Percentiles rank a stretch among this genome's conserved stretches.
Evolutionary conservation across 2,888 invertebrate genomes (phyloP).

Genomic region (Parnassius apollo): DNA sequence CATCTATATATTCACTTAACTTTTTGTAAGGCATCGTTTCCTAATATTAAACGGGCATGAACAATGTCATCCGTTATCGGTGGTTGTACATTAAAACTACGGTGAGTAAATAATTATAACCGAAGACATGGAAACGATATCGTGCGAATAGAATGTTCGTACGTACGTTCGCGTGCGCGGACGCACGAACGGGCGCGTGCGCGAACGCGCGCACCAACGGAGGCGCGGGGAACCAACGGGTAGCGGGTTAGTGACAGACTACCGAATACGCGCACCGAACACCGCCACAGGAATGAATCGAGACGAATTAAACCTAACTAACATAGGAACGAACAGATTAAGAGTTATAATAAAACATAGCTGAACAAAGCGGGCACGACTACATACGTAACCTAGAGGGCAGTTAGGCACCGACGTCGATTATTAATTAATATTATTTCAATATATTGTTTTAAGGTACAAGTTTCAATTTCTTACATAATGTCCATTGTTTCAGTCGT

Average conservation of each 20-base stretch:
- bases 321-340: constrained; percentile 65
- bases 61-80: constrained; percentile 67
- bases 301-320: constrained; percentile 73
- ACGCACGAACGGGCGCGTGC: not conserved
- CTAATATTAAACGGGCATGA: constrained; percentile 76
- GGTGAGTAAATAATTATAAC: constrained; percentile 55
- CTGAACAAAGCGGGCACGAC: constrained; percentile 46
- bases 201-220: not conserved
- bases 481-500: constrained; percentile 65
- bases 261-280: constrained; percentile 41
- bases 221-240: constrained; percentile 34
- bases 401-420: constrained; percentile 63
- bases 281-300: constrained; percentile 67
- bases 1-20: constrained; percentile 77
- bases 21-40: constrained; percentile 77
- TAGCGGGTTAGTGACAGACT: constrained; percentile 34
- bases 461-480: constrained; percentile 63
- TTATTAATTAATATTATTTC: constrained; percentile 57
- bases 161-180: not conserved
- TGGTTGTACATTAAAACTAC: constrained; percentile 73
- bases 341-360: constrained; percentile 8
- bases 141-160: constrained; percentile 14
- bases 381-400: constrained; percentile 67
- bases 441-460: constrained; percentile 59
- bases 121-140: constrained; percentile 53